Base-by-base conservation (phyloP, 2,888 invertebrate genomes). In the Cetonia aurata region DNA sequence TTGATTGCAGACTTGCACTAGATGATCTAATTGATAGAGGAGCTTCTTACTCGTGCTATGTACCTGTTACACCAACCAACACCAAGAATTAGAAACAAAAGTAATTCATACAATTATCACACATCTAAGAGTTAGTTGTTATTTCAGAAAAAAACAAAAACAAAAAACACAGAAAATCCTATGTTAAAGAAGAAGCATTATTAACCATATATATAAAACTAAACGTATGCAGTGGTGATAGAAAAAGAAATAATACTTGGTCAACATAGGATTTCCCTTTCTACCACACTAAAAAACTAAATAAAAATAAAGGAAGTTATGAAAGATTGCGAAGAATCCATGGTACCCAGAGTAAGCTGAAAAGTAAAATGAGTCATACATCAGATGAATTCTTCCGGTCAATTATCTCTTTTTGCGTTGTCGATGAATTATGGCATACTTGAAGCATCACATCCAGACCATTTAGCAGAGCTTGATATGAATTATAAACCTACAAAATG, bases 1-100 rank as follows among this genome's bases (percentile, higher is more conserved):
- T 85, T 96, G 96, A 88, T 96, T 96, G 88, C 96, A 96, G 83
- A 96, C 94, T 90, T 96, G 96, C 81, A 96, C 96, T 86, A 97
- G 89, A 85, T 96, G 96, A 86, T 97, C 96, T 83, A 97, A 89
- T 85, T 97, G 96, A 86, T 96, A 96, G 79, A 97, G 90, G 82
- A 97, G 89, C 87, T 96, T 96, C 88, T 97, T 96, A 88, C 96
- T 96, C 79, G 96, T 96, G 81, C 95, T 96, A 88, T 97, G 96
- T 80, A 95, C 94, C 94, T 95, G 86, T 74, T 83, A 84, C 81
- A 80, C 73, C 81, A 77, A 82, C 83, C 82, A 83, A 82, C 81
- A 81, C 83, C 83, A 75, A 68, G n/a, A 71, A 68, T 68, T 55
- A 60, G 44, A 68, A 71, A 44, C 31, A 62, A 33, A 59, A n/a